phyloP scores from a whole-genome alignment of 2,113 vertebrate species.

The Engraulis encrasicolus region DNA sequence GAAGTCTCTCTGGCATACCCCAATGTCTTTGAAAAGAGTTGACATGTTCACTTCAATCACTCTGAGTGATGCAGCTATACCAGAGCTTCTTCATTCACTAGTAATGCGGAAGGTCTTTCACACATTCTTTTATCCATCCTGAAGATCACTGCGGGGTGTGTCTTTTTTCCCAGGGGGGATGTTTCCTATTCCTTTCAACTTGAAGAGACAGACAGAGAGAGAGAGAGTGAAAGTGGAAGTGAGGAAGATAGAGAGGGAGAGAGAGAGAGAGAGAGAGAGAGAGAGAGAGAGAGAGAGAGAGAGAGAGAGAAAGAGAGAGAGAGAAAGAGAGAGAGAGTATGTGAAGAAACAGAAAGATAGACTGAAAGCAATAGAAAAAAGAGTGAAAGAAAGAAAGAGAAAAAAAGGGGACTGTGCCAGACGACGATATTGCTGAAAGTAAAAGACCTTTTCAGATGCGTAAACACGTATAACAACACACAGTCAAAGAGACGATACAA shows the following conservation, averaged over 20 bases:
- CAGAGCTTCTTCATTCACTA: neutral
- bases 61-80: neutral
- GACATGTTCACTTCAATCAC: neutral
- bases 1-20: neutral
- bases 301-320: neutral
- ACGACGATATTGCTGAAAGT: neutral
- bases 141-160: neutral
- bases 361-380: neutral
- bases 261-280: neutral
- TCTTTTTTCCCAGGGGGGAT: neutral
- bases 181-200: neutral
- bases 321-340: neutral
- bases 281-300: neutral
- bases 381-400: neutral
- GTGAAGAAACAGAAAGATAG: no score
- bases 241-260: neutral
- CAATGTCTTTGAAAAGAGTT: neutral
- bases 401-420: neutral
- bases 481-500: neutral
- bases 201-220: neutral
- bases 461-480: neutral
- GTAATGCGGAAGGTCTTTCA: neutral
- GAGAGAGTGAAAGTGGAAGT: neutral
- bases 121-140: neutral
- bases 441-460: neutral